Evolutionary conservation across 2,113 vertebrate species (phyloP).

Genomic region (Ophthalmolycus amberensis): DNA sequence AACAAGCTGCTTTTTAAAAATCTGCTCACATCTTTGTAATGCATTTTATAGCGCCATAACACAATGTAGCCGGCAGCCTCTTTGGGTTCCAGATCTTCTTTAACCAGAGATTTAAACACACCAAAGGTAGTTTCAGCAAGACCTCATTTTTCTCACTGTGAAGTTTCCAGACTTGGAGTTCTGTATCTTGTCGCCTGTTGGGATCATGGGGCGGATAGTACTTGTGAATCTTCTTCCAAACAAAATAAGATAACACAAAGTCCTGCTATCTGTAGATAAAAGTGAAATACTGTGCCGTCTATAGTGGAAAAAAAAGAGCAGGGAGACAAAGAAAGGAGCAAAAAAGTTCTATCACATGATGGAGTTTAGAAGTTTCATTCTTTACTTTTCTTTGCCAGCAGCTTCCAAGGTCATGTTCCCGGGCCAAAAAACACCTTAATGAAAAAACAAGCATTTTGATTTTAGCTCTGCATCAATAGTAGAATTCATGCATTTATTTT

Average conservation of each 20-base stretch:
- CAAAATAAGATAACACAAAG: conserved; percentile 85
- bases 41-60: conserved; percentile 19
- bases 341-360: conserved; percentile 75
- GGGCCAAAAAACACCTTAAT: conserved; percentile 61
- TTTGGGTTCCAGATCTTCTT: conserved; percentile 49
- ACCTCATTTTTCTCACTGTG: conserved; percentile 79
- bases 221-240: conserved; percentile 78
- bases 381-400: conserved; percentile 61
- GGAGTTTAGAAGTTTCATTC: conserved; percentile 79
- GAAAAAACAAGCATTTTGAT: conserved; percentile 18
- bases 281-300: conserved; percentile 82
- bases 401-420: conserved; percentile 80
- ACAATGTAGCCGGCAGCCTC: conserved; percentile 6
- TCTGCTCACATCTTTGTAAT: not conserved
- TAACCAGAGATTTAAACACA: conserved; percentile 71
- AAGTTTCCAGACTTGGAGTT: conserved; percentile 79
- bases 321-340: conserved; percentile 58
- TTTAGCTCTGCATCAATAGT: conserved; percentile 50
- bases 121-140: conserved; percentile 66
- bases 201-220: conserved; percentile 74
- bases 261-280: conserved; percentile 86
- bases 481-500: conserved; percentile 50
- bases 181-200: conserved; percentile 80
- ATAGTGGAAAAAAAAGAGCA: conserved; percentile 63
- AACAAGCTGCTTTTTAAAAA: conserved; percentile 15